Evolutionary conservation across 2,113 vertebrate species (phyloP).

Genomic region (Ariopsis seemanni): DNA sequence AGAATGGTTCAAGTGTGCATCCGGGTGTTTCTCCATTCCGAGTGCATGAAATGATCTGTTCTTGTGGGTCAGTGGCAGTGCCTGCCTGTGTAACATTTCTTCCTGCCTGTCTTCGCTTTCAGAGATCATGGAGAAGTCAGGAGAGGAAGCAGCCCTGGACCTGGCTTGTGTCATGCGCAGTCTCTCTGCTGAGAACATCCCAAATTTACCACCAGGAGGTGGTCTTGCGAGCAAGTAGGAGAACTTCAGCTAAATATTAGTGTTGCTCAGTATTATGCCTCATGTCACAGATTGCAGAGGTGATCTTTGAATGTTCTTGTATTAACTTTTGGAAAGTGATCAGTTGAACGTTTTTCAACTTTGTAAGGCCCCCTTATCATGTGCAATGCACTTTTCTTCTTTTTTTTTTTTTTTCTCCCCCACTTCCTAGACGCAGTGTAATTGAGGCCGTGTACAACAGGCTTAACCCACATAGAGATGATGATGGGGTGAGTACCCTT

Average conservation of each 20-base stretch:
- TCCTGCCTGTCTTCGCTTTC: slow-evolving; percentile 35
- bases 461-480: slow-evolving; percentile 98
- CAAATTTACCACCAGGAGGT: slow-evolving; percentile 96
- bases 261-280: background rate
- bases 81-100: slow-evolving; percentile 28
- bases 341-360: background rate
- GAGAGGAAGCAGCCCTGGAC: slow-evolving; percentile 91
- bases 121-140: slow-evolving; percentile 92
- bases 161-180: slow-evolving; percentile 94
- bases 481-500: slow-evolving; percentile 89
- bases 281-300: background rate
- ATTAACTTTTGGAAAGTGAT: background rate
- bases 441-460: slow-evolving; percentile 98
- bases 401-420: slow-evolving; percentile 18
- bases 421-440: slow-evolving; percentile 86
- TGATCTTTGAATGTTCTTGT: background rate
- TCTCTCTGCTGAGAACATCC: slow-evolving; percentile 93
- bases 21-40: slow-evolving; percentile 14
- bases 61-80: background rate
- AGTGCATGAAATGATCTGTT: slow-evolving; percentile 3
- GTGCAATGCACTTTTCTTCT: background rate
- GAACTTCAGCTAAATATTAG: slow-evolving; percentile 17
- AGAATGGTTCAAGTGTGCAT: slow-evolving; percentile 1
- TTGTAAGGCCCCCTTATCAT: background rate
- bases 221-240: slow-evolving; percentile 96